Base-by-base conservation (phyloP, 2,888 invertebrate genomes). In the Habroteleia sp. region DNA sequence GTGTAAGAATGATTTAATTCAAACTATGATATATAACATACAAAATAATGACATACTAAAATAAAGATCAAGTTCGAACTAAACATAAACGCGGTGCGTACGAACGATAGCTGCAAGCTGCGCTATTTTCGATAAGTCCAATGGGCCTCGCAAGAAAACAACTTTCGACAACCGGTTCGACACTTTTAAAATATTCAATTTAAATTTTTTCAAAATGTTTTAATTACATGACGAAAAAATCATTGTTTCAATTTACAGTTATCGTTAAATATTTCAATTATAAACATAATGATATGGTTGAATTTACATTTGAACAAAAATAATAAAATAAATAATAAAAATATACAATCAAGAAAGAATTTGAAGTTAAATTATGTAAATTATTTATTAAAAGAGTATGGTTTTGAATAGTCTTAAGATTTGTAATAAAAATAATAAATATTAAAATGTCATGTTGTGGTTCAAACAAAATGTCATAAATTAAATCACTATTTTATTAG, bases 31-130 rank as follows among this genome's bases (percentile, higher is more conserved):
- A n/a, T n/a, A n/a, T n/a, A 66, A 71, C 46, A 10, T 29, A 41
- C 62, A 23, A 58, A 65, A 48, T 52, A 60, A 75, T 71, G 75
- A 66, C 71, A 66, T 42, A 50, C 71, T 62, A 66, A 75, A 75
- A 75, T 75, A 75, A 75, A 75, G 71, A 75, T 75, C 75, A 75
- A 66, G 75, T 75, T 75, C 71, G 71, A 66, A 56, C 75, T 71
- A 71, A 66, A 75, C 75, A 75, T 75, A 75, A 75, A 68, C 76
- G 37, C 62, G 50, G 54, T 69, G 72, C 44, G 50, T 37, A 56
- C 37, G 50, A 41, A 65, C 50, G 48, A 63, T 63, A 68, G 63
- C 68, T 56, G 58, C 68, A 56, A 58, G 65, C 63, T 69, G 68
- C 71, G 71, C 71, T 75, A 75, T 75, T 75, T 75, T 66, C 54